phyloP scores from a whole-genome alignment of 1,140 invertebrate genomes.

The Trigoniulus corallinus region DNA sequence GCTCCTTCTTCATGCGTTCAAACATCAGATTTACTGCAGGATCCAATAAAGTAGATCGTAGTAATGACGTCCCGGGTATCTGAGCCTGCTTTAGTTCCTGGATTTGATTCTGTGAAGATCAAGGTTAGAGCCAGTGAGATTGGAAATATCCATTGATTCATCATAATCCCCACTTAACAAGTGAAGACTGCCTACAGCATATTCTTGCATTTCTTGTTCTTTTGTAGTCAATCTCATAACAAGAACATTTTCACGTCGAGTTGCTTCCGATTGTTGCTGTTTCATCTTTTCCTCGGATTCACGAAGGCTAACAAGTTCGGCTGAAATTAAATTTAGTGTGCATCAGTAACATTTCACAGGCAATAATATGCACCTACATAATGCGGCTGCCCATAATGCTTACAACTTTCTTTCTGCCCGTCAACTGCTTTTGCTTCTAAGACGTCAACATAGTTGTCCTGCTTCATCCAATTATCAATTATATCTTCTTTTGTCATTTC shows the following conservation, averaged over 20 bases:
- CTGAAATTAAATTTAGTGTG: slow-evolving; percentile 39
- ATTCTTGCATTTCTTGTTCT: slow-evolving; percentile 92
- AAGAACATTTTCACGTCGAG: slow-evolving; percentile 75
- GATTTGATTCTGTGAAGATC: slow-evolving; percentile 59
- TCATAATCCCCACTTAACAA: not conserved
- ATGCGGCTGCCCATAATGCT: not conserved
- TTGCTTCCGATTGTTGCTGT: slow-evolving; percentile 63
- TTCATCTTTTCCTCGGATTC: slow-evolving; percentile 65
- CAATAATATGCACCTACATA: not conserved
- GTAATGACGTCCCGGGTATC: slow-evolving; percentile 51
- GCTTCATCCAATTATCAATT: slow-evolving; percentile 32
- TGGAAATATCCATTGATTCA: not conserved
- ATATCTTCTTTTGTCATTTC: slow-evolving; percentile 32
- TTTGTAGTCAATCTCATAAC: slow-evolving; percentile 78
- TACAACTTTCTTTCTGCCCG: slow-evolving; percentile 28
- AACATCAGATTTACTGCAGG: slow-evolving; percentile 91
- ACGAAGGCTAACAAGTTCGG: slow-evolving; percentile 51
- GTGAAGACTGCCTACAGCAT: slow-evolving; percentile 61
- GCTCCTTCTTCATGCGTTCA: slow-evolving; percentile 75
- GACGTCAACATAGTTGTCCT: slow-evolving; percentile 34
- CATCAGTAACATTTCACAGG: slow-evolving; percentile 6
- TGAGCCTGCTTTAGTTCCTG: slow-evolving; percentile 71
- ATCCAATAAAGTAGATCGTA: slow-evolving; percentile 72
- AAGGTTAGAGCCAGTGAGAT: not conserved
- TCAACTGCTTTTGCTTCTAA: slow-evolving; percentile 30